phyloP scores from a whole-genome alignment of 1,140 invertebrate species.

The Rhysida immarginata region DNA sequence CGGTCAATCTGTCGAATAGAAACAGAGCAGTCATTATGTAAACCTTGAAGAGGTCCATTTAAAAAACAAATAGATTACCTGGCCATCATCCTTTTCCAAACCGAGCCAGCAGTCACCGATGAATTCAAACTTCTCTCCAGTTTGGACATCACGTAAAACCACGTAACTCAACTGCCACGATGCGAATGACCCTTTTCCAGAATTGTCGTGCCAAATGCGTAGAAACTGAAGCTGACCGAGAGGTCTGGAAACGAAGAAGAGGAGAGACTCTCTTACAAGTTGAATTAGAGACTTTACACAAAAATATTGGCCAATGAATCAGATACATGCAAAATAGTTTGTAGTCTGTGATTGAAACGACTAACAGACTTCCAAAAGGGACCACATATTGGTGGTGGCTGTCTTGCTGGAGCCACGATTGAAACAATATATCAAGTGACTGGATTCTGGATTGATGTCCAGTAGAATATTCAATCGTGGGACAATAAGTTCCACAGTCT shows the following conservation, averaged over 20 bases:
- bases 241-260: slow-evolving; percentile 22
- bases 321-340: not conserved
- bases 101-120: slow-evolving; percentile 39
- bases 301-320: not conserved
- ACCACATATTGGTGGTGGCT: not conserved
- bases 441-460: too few species aligned
- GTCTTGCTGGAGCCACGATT: too few species aligned
- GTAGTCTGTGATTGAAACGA: not conserved
- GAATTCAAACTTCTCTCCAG: slow-evolving; percentile 36
- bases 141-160: slow-evolving; percentile 37
- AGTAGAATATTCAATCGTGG: too few species aligned
- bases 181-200: slow-evolving; percentile 33
- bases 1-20: slow-evolving; percentile 31
- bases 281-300: not conserved
- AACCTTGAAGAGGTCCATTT: not conserved
- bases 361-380: not conserved
- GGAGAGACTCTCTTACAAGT: not conserved
- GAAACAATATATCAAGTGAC: not conserved
- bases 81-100: slow-evolving; percentile 39
- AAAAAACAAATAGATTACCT: slow-evolving; percentile 14
- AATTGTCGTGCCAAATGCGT: slow-evolving; percentile 41
- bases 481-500: too few species aligned
- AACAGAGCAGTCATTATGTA: not conserved
- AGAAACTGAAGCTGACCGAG: slow-evolving; percentile 36
- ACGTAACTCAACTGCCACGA: slow-evolving; percentile 39